Evolutionary conservation across 2,113 vertebrate genomes (phyloP).

Genomic region (Anser cygnoides): DNA sequence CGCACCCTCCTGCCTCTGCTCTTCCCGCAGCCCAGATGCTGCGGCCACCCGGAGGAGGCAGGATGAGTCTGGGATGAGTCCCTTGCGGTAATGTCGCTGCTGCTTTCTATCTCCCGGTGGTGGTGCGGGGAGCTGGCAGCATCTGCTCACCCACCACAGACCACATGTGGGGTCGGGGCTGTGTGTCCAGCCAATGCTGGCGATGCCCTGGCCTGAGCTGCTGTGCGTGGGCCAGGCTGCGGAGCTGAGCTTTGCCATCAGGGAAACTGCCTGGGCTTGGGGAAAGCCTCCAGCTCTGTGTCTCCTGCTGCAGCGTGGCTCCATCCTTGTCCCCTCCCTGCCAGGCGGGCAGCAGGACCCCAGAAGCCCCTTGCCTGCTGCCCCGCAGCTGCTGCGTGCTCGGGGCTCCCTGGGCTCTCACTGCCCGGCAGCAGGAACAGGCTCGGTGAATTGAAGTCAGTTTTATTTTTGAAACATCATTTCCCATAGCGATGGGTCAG

Average conservation of each 20-base stretch:
- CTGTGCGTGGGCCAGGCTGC: background rate
- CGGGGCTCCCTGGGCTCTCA: accelerated
- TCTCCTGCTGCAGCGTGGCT: background rate
- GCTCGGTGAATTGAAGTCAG: accelerated
- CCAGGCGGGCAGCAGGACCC: background rate
- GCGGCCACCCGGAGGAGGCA: background rate
- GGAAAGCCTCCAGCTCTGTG: background rate
- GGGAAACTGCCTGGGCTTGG: background rate
- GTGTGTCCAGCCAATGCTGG: accelerated
- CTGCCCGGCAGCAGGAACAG: background rate
- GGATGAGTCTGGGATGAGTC: background rate
- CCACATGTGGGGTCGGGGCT: accelerated
- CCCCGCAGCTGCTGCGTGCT: accelerated
- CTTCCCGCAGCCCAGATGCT: background rate
- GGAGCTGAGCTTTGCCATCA: background rate
- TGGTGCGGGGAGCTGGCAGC: accelerated
- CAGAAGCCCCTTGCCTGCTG: background rate
- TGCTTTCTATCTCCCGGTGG: background rate
- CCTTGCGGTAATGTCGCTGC: background rate
- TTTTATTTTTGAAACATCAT: background rate
- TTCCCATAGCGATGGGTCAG: accelerated
- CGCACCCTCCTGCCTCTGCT: background rate
- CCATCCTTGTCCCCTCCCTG: background rate
- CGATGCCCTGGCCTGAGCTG: background rate
- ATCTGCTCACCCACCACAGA: background rate